Evolutionary conservation across 2,888 invertebrate species (phyloP), one percentile per base, ranked within the genome.

Genomic region (Artemia sinica): DNA sequence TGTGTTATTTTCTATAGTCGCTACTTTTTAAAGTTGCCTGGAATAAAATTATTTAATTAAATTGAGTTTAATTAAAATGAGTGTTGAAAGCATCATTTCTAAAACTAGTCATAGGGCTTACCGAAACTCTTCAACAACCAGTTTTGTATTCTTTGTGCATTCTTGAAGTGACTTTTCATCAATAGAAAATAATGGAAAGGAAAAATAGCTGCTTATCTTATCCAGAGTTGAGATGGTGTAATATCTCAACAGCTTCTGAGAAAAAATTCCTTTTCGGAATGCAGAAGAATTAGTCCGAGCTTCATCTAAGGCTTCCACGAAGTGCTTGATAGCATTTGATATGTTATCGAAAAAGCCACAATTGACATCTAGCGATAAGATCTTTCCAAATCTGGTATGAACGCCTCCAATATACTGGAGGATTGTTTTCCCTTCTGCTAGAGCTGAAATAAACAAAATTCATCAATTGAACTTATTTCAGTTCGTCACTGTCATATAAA

Each of bases 221-320:
- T 58, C 63, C n/a, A 58, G 63, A 2, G 28, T 58, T 10, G 63
- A n/a, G 28, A 58, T 58, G 9, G 63, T 58, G 63, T 28, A 18
- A 58, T 58, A 10, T 28, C 28, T n/a, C 9, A 58, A 28, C 63
- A 58, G 63, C 63, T 58, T 58, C 63, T 58, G 63, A n/a, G 63
- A n/a, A 10, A n/a, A 58, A 58, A 58, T 58, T 58, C 63, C 63
- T n/a, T 58, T 58, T 28, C 10, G n/a, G 8, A 58, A 28, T n/a
- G 63, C 14, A 18, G 28, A 18, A 28, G 14, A 58, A 8, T 58
- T 28, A 18, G n/a, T 28, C 28, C 28, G 63, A 28, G 28, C 63
- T 10, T 28, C 28, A 18, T n/a, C 63, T 28, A 58, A 58, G 63
- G 14, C 28, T 8, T 58, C 28, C 14, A 10, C 63, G 28, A 58